Percentiles rank a stretch among this genome's conserved stretches.
Conservation (phyloP, 2,113 vertebrate genomes). For the Halcyon senegalensis region DNA sequence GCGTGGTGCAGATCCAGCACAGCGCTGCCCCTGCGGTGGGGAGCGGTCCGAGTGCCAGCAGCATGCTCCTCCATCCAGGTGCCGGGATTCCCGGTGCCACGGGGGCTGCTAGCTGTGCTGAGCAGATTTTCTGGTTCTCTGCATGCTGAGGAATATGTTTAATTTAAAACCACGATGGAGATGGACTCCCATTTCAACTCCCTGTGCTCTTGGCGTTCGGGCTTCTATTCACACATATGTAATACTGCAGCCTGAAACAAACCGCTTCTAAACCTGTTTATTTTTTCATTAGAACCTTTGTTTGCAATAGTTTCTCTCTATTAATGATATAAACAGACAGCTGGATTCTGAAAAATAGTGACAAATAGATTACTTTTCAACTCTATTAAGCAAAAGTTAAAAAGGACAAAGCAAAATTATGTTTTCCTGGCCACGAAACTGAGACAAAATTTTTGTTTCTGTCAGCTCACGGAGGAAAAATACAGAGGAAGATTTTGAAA, state of each 20-base stretch:
- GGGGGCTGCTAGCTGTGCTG: neutral
- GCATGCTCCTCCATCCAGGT: neutral
- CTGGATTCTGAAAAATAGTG: neutral
- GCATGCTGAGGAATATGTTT: neutral
- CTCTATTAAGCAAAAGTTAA: neutral
- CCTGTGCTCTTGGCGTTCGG: neutral
- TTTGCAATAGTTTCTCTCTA: neutral
- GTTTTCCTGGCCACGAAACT: neutral
- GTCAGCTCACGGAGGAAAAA: neutral
- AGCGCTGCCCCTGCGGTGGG: neutral
- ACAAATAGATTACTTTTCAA: neutral
- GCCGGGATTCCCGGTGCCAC: neutral
- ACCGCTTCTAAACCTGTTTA: neutral
- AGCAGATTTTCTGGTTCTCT: neutral
- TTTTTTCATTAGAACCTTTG: neutral
- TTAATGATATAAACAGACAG: neutral
- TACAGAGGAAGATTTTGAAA: neutral
- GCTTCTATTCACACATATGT: neutral
- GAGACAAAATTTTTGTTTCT: neutral
- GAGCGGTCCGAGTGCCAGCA: neutral
- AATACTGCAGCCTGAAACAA: neutral
- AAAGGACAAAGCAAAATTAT: neutral
- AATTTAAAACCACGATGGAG: neutral
- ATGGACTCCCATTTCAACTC: neutral
- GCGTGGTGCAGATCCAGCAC: neutral